Evolutionary conservation across 1,140 invertebrate species (phyloP), one percentile per base, ranked within the genome.

Genomic region (Heliothis virescens): DNA sequence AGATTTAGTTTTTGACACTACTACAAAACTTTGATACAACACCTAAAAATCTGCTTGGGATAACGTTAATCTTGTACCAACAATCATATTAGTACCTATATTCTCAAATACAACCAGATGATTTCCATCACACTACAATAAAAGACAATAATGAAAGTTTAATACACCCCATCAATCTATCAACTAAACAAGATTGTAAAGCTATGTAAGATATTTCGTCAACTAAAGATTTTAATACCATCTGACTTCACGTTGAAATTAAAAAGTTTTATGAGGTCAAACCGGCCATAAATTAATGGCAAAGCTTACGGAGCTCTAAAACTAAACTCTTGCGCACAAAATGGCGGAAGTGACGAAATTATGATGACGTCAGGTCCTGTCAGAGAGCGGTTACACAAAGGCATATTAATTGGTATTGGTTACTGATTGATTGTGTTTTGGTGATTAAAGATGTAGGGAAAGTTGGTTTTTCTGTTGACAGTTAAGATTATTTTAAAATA

Each of bases 181-280:
- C 41, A 67, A 67, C 2, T 12, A 41, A 3, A 67, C 63, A 67
- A 16, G 63, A 41, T 21, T 12, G 3, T 67, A 48, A 50, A 48
- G 9, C 41, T 48, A 67, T 48, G 4, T 34, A 67, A 48, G 41
- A 53, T 71, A 71, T 71, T 71, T 48, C 63, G 15, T 52, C 21
- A 69, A 21, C 15, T 11, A 29, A 41, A 71, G 12, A 53, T 52
- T 52, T 53, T 52, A 52, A 71, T 13, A n/a, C 9, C 12, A 18
- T 1, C 4, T 7, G 13, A 53, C 21, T 53, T 50, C 26, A n/a
- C 21, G 29, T 18, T 53, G 48, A 71, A 67, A 71, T 53, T 52
- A 53, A 71, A 71, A 29, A 53, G 67, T 71, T 71, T 71, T 71
- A 71, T 71, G 67, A 71, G 67, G 67, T 71, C 67, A 21, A 50